These are phyloP conservation scores for Vandiemenella viatica DNA, from an alignment of 2,888 invertebrate species.

Conservation along the genomic window DNA sequence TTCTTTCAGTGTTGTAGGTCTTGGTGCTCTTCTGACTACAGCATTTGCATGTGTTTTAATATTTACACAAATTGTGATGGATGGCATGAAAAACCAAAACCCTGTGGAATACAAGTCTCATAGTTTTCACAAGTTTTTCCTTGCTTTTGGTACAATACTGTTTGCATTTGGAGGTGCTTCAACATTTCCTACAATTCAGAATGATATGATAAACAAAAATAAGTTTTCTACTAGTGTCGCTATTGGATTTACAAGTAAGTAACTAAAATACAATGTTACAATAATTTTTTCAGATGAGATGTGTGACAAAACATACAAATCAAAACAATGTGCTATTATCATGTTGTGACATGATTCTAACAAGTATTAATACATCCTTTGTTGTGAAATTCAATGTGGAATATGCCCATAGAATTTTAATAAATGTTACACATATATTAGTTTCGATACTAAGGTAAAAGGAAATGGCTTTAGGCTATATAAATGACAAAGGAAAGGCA, in stretches of 20 bases:
- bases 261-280: not conserved
- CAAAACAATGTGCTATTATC: too few relatives aligned
- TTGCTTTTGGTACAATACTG: slow-evolving; percentile 52
- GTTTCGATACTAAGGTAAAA: too few relatives aligned
- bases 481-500: too few relatives aligned
- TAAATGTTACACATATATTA: too few relatives aligned
- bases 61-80: slow-evolving; percentile 43
- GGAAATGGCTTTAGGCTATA: too few relatives aligned
- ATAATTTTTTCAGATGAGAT: too few relatives aligned
- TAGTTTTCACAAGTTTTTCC: slow-evolving; percentile 46
- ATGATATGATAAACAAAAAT: slow-evolving; percentile 52
- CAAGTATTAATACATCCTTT: too few relatives aligned
- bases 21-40: slow-evolving; percentile 46
- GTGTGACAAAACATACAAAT: not conserved
- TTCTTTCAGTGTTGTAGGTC: slow-evolving; percentile 40
- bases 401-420: too few relatives aligned
- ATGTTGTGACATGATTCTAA: too few relatives aligned
- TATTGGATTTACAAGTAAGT: slow-evolving; percentile 43
- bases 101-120: slow-evolving; percentile 35
- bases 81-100: slow-evolving; percentile 29
- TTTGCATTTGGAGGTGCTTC: slow-evolving; percentile 60
- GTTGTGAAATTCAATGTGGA: too few relatives aligned
- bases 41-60: slow-evolving; percentile 45
- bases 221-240: slow-evolving; percentile 47
- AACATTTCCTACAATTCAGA: slow-evolving; percentile 63